Base-by-base conservation (phyloP, 1,140 invertebrate genomes). In the Drosophila kurseongensis region DNA sequence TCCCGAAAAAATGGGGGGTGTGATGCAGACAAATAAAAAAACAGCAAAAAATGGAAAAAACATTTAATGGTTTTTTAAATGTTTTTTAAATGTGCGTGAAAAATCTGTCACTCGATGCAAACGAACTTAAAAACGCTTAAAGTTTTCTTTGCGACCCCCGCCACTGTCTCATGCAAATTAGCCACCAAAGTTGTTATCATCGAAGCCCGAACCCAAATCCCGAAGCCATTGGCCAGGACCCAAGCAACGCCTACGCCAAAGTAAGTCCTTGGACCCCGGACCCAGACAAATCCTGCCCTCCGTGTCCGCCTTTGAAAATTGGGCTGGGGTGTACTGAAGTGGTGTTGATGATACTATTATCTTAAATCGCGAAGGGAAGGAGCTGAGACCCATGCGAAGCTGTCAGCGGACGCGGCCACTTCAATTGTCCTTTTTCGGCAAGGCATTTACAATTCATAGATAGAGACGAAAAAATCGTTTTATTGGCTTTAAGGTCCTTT, bases 331-430 rank as follows among this genome's bases (percentile, higher is more conserved):
- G 65, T 60, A 35, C 58, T 63, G 66, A 52, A 57, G 73, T 77
- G 84, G 84, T 75, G 90, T 89, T 91, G 90, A 91, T 91, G 90
- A 91, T 91, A 86, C 90, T 85, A 91, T 91, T 91, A 91, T 91
- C 90, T 91, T 80, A 90, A 73, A 91, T 90, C 86, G 83, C 83
- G 80, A 51, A 54, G 52, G 58, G 52, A 36, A 38, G 62, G 57
- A 36, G 14, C 71, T 38, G 56, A 75, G 72, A 68, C 65, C 78
- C 61, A 59, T 41, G 67, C 63, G 55, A 65, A 78, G 82, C 85
- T 91, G 81, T 89, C 84, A 80, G 51, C 71, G 63, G 74, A 65
- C 55, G 74, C 82, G 52, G 68, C 60, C 72, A 74, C 84, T 78
- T 84, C 80, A 86, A 86, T 80, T 80, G 84, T 89, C 84, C 80